A percentile compares a stretch with the other conserved stretches of the same genome.
phyloP scores from a whole-genome alignment of 30 jellyfish, hydroid and myxozoan species.

The Mastigias papua region DNA sequence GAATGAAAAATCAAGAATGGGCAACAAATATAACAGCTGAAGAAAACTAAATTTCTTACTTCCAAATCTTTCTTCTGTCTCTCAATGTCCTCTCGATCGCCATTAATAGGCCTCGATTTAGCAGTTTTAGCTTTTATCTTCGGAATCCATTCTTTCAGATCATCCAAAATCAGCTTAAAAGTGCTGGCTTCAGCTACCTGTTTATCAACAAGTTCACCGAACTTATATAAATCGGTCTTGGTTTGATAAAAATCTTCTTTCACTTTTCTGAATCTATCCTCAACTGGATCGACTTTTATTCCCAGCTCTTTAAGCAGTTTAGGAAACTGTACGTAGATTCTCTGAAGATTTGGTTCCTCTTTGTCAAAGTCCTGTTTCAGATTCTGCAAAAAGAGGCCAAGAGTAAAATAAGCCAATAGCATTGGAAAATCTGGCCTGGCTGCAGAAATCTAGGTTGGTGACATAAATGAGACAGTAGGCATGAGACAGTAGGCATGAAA shows the following conservation, averaged over 20 bases:
- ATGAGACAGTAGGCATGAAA: no score
- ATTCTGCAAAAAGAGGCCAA: no score
- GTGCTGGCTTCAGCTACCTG: slow-evolving; percentile 72
- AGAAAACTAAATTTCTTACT: slow-evolving; percentile 59
- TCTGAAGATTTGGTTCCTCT: slow-evolving; percentile 72
- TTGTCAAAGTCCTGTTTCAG: slow-evolving; percentile 73
- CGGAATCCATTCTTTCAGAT: slow-evolving; percentile 88
- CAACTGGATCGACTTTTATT: slow-evolving; percentile 83
- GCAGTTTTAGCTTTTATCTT: slow-evolving; percentile 59
- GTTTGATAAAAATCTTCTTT: slow-evolving; percentile 66
- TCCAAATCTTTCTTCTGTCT: slow-evolving; percentile 60
- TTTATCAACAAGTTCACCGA: slow-evolving; percentile 38
- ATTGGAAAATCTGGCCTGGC: no score
- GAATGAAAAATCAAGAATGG: neutral
- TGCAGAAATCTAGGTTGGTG: no score
- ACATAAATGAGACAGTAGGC: no score
- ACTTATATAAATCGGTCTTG: slow-evolving; percentile 58
- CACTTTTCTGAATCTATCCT: slow-evolving; percentile 78
- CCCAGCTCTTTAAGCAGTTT: slow-evolving; percentile 83
- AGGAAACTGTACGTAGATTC: slow-evolving; percentile 71
- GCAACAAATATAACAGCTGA: no score
- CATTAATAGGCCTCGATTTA: slow-evolving; percentile 47
- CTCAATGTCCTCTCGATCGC: slow-evolving; percentile 70
- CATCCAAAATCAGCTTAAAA: slow-evolving; percentile 65
- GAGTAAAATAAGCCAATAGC: no score